Percentiles rank a stretch among this genome's conserved stretches.
Conservation (phyloP, 2,888 invertebrate genomes). For the Lithophane leautieri region DNA sequence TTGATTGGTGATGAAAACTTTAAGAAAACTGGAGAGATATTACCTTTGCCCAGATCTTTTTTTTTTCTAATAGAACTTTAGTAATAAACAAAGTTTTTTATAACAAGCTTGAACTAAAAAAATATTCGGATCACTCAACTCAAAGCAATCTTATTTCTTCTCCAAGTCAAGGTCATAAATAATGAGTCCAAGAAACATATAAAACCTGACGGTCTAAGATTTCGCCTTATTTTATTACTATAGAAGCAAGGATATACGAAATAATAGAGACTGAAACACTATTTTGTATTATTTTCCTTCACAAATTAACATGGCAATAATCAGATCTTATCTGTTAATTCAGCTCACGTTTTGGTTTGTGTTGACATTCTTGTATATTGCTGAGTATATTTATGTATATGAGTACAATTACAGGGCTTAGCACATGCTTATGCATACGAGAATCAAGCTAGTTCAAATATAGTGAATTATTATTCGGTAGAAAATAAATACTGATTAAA, state of each 20-base stretch:
- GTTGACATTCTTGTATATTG: slow-evolving; percentile 30
- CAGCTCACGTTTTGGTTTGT: slow-evolving; percentile 46
- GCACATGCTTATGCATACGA: not conserved
- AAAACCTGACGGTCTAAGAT: not conserved
- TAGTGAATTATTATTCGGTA: not conserved
- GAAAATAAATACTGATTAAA: not conserved
- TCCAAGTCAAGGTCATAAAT: not conserved
- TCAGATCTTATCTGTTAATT: slow-evolving; percentile 47
- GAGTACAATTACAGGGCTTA: not conserved
- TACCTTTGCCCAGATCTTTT: not conserved
- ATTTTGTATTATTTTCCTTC: slow-evolving; percentile 26
- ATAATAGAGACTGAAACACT: not conserved
- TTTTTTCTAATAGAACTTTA: not conserved
- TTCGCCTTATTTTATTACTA: too few species aligned
- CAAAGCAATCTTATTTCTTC: not conserved
- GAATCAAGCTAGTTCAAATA: not conserved
- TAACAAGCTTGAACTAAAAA: not conserved
- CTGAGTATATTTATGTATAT: slow-evolving; percentile 12
- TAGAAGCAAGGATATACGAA: not conserved
- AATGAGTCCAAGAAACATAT: not conserved
- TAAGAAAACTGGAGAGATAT: not conserved
- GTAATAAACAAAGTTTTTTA: not conserved
- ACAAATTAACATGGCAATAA: slow-evolving; percentile 48
- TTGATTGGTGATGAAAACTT: not conserved
- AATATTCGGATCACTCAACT: not conserved